These are phyloP conservation scores for Holotrichia oblita DNA, from an alignment of 1,140 invertebrate species.

Conservation along the genomic window DNA sequence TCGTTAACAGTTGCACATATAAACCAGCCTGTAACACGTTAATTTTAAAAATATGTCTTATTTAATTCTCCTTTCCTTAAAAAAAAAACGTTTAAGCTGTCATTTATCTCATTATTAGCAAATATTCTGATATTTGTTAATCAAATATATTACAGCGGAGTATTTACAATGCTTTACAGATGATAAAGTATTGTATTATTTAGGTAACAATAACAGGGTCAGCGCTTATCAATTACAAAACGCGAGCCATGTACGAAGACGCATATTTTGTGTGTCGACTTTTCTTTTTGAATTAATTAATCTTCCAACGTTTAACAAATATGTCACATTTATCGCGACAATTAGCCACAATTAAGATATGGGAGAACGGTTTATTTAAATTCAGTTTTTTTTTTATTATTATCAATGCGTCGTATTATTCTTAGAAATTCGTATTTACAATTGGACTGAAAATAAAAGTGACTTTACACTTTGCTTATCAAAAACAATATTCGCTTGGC, in stretches of 20 bases:
- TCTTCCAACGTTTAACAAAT: not conserved
- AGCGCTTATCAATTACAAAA: not conserved
- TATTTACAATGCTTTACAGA: not conserved
- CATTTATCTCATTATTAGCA: too few species aligned
- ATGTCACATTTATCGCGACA: constrained; percentile 1
- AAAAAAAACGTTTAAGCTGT: too few species aligned
- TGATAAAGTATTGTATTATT: not conserved
- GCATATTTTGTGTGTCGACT: not conserved
- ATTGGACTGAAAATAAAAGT: not conserved
- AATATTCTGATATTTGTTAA: too few species aligned
- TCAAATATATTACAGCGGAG: not conserved
- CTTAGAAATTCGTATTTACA: not conserved
- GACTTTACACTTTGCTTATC: too few species aligned
- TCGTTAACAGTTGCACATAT: too few species aligned
- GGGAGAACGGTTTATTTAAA: not conserved
- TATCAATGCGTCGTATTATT: not conserved
- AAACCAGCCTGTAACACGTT: too few species aligned
- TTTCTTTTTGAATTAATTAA: not conserved
- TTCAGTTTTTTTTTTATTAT: not conserved
- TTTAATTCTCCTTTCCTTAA: too few species aligned
- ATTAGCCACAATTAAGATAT: constrained; percentile 10
- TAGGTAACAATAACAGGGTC: not conserved
- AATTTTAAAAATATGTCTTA: too few species aligned
- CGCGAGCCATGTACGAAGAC: not conserved
- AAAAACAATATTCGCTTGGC: too few species aligned